A percentile compares a stretch with the other conserved stretches of the same genome.
phyloP scores from a whole-genome alignment of 2,797 vertebrate genomes.

The Megalops cyprinoides region DNA sequence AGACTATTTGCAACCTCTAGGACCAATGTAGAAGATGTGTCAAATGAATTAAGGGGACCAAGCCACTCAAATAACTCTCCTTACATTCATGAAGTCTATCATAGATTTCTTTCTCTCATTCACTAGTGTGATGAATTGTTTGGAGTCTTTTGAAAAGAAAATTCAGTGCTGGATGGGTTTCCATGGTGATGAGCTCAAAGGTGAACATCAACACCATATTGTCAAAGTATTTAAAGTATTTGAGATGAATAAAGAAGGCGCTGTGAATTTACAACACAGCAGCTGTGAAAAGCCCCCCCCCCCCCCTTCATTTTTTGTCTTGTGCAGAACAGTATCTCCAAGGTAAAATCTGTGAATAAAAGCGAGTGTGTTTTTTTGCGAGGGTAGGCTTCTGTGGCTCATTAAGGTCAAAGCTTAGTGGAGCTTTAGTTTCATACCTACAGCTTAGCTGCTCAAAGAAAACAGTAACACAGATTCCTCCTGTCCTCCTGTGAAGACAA shows the following conservation, averaged over 20 bases:
- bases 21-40: no score
- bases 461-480: no score
- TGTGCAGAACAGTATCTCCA: neutral
- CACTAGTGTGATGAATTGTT: neutral
- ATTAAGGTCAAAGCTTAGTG: no score
- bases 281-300: neutral
- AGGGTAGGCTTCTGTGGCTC: no score
- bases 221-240: neutral
- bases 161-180: neutral
- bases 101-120: neutral
- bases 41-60: no score
- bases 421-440: no score
- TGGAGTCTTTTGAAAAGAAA: neutral
- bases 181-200: constrained; percentile 29
- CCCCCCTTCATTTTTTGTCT: neutral
- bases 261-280: neutral
- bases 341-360: neutral
- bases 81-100: neutral
- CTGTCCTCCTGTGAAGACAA: no score
- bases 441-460: no score
- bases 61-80: neutral
- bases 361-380: neutral
- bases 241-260: neutral
- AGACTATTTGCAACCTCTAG: no score
- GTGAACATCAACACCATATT: neutral